Evolutionary conservation across 53 echinoderm and acorn worm genomes (phyloP), one percentile per base, ranked within the genome.

Genomic region (Patiria pectinifera): DNA sequence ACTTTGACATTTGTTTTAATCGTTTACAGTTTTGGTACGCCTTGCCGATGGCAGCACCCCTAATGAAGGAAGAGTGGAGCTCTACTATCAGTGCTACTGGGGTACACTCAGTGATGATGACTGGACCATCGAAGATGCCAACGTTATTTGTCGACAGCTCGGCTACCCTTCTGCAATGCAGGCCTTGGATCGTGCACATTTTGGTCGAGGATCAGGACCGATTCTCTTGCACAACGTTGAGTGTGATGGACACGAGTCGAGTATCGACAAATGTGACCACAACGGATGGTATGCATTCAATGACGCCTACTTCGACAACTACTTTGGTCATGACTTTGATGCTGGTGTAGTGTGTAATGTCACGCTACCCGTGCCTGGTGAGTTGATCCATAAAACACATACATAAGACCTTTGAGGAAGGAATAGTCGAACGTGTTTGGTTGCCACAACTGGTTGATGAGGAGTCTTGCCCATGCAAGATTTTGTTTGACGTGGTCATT

Each of bases 81-180:
- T 93, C 4, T 48, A 76, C 53, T 87, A 87, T 35, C 35, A 87
- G 48, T 77, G 82, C 43, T 12, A 62, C 1, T 93, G 93, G 93
- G 87, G 82, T 6, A 87, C 82, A 26, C 19, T 93, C 0, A 10
- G 6, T 2, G 71, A 79, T 80, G 4, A 86, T 24, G 62, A 26
- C 11, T 93, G 93, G 93, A 87, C 78, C 47, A 45, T 87, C 44
- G 69, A 87, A 80, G 87, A 93, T n/a, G 93, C 87, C 71, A 93
- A 82, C 18, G 93, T 93, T 25, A 80, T 93, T 43, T 93, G 93
- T 44, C 69, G 87, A 22, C 86, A 87, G 93, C 76, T 92, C 11
- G 92, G 92, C 5, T 92, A 77, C 23, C 53, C 83, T 13, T 9
- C 21, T 6, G 58, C 82, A 4, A 13, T 46, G 15, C 82, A 48